These are phyloP conservation scores for Chloroclysta siterata DNA, from an alignment of 2,888 invertebrate species.

Conservation along the genomic window DNA sequence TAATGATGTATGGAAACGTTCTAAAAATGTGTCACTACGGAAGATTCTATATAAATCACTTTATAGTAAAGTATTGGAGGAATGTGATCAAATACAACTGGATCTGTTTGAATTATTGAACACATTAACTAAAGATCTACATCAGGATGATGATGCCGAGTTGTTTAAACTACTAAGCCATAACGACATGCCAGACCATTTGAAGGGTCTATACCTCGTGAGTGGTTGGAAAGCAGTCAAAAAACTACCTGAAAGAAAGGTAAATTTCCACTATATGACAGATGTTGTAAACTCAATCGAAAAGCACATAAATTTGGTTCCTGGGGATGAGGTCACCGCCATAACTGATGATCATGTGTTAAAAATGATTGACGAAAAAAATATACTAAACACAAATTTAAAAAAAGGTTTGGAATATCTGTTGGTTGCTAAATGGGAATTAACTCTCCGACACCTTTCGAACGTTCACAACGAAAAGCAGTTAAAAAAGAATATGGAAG, in stretches of 20 bases:
- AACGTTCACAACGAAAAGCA: constrained; percentile 20
- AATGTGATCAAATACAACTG: constrained; percentile 33
- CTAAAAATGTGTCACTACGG: constrained; percentile 59
- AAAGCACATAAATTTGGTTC: constrained; percentile 4
- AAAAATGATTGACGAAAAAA: constrained; percentile 24
- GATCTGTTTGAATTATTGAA: constrained; percentile 55
- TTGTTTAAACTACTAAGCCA: constrained; percentile 47
- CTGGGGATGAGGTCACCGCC: constrained; percentile 17
- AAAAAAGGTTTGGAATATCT: constrained; percentile 8
- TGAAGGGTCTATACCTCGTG: constrained; percentile 35
- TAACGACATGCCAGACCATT: not conserved
- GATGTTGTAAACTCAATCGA: constrained; percentile 18
- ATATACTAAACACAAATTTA: constrained; percentile 16
- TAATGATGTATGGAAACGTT: constrained; percentile 53
- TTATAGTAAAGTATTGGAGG: constrained; percentile 45
- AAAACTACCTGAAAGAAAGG: constrained; percentile 23
- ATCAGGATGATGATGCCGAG: constrained; percentile 57
- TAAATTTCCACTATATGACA: constrained; percentile 19
- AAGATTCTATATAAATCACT: constrained; percentile 54
- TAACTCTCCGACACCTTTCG: constrained; percentile 20
- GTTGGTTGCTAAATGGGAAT: constrained; percentile 27
- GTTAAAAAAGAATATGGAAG: constrained; percentile 18
- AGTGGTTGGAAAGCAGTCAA: constrained; percentile 27
- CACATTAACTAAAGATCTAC: constrained; percentile 50
- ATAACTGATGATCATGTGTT: constrained; percentile 26